Evolutionary conservation across 2,113 vertebrate species (phyloP).

Genomic region (Neomonachus schauinslandi): DNA sequence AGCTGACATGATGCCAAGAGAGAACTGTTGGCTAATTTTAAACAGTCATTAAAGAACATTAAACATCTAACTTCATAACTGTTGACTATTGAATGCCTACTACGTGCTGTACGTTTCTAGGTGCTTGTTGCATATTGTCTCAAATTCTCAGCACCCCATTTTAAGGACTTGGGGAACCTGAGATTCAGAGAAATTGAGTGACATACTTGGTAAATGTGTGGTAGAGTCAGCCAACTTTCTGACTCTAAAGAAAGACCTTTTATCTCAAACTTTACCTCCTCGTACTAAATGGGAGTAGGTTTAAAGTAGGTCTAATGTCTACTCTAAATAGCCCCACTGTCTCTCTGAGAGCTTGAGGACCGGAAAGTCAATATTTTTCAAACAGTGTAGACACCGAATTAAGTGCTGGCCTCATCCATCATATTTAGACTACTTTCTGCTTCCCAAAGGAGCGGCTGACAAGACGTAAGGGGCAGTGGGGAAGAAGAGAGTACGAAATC

Average conservation of each 20-base stretch:
- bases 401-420: slow-evolving; percentile 56
- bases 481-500: not conserved
- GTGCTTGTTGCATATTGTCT: not conserved
- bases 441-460: slow-evolving; percentile 35
- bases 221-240: not conserved
- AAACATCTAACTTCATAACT: not conserved
- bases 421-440: slow-evolving; percentile 47
- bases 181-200: not conserved
- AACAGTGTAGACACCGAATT: slow-evolving; percentile 52
- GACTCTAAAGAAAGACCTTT: not conserved
- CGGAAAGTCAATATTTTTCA: slow-evolving; percentile 72
- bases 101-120: not conserved
- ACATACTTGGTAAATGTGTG: not conserved
- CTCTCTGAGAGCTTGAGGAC: slow-evolving; percentile 53
- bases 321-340: slow-evolving; percentile 62
- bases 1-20: slow-evolving; percentile 28
- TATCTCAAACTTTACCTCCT: not conserved
- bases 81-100: not conserved
- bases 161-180: slow-evolving; percentile 16
- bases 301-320: not conserved
- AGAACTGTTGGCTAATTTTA: slow-evolving; percentile 29
- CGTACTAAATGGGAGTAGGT: not conserved
- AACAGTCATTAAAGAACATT: not conserved
- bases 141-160: not conserved
- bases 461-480: not conserved